Evolutionary conservation across 2,113 vertebrate genomes (phyloP), one percentile per base, ranked within the genome.

Genomic region (Spilogale gracilis): DNA sequence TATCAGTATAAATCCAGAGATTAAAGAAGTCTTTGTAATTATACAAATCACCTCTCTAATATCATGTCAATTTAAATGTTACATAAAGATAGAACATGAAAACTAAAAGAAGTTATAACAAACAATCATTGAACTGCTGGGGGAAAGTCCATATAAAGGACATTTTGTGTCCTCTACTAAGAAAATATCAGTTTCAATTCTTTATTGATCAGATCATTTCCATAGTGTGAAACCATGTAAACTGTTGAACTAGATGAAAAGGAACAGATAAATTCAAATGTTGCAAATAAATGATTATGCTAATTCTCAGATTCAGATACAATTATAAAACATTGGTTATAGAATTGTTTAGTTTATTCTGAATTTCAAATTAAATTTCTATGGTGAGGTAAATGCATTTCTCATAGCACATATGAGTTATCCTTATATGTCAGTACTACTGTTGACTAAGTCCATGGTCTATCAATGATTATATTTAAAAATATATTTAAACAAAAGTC

Each of bases 1-100:
- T 86, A 93, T 97, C 93, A 91, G 30, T 78, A 43, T 91, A 98
- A 94, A 96, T 81, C 13, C 76, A 94, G 83, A 80, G 94, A 96
- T 96, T 96, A 91, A 27, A 83, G 81, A 87, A 54, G 48, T 84
- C 38, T 86, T 97, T 97, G 78, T 80, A 97, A 93, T 96, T 97
- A 91, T 25, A 87, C 52, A 97, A 96, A 97, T 96, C 95, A 60
- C 30, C 38, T 92, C 32, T 97, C 2, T 96, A 94, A 89, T 93
- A 94, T 38, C 20, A 81, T 94, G 78, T 97, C 21, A 58, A 14
- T 67, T 97, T 90, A 65, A 88, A 92, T 95, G 81, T 89, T 96
- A 87, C 58, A 82, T 90, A 85, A 96, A 97, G 52, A 88, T 71
- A 94, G 67, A 54, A 6, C 86, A 97, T 84, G 76, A 50, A 95